These are phyloP conservation scores for Epirrhoe tristata DNA, from an alignment of 2,888 invertebrate species.

Conservation along the genomic window DNA sequence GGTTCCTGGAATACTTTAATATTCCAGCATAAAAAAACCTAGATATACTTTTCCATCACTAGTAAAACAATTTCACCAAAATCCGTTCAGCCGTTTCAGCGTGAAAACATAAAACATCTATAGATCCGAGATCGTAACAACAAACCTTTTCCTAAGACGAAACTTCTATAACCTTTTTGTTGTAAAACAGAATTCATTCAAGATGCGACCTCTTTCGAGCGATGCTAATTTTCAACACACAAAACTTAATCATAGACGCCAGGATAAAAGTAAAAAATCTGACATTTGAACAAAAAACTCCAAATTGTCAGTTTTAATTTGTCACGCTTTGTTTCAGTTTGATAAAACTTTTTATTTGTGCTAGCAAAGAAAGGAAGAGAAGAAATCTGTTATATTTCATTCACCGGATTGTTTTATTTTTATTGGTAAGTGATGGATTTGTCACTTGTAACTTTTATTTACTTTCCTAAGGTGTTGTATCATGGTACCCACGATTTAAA, in stretches of 20 bases:
- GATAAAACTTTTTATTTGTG: conserved; percentile 53
- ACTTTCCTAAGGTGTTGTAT: too few species aligned
- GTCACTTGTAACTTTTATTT: too few species aligned
- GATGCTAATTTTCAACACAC: not conserved
- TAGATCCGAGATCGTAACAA: too few species aligned
- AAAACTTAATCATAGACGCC: not conserved
- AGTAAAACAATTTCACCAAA: too few species aligned
- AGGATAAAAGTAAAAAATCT: conserved; percentile 24
- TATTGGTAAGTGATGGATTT: conserved; percentile 33
- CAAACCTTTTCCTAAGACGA: not conserved
- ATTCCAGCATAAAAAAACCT: too few species aligned
- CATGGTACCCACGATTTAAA: too few species aligned
- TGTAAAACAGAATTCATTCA: not conserved
- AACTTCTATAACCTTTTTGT: not conserved
- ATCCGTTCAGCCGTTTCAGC: too few species aligned
- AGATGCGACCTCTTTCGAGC: conserved; percentile 5
- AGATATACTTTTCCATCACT: too few species aligned
- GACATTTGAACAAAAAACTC: conserved; percentile 54
- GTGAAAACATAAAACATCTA: too few species aligned
- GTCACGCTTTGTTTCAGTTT: conserved; percentile 57
- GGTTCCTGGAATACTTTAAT: too few species aligned
- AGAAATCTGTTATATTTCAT: conserved; percentile 20
- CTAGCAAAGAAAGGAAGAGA: conserved; percentile 31
- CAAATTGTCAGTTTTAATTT: conserved; percentile 68
- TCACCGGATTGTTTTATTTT: conserved; percentile 22